phyloP scores from a whole-genome alignment of 2,113 vertebrate species.

The Solea senegalensis region DNA sequence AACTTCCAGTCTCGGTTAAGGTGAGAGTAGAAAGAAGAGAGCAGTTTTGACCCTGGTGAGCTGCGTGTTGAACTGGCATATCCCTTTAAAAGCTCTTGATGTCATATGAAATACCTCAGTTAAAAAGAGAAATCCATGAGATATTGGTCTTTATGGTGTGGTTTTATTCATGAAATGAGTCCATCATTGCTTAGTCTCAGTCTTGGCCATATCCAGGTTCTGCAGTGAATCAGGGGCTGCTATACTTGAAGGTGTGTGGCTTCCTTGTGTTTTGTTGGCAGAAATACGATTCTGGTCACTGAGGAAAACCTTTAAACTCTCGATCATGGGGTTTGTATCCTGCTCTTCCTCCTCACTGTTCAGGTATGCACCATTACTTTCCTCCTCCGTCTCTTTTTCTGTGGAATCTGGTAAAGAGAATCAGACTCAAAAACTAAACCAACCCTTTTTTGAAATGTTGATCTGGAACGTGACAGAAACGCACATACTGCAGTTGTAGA shows the following conservation, averaged over 20 bases:
- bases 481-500: slow-evolving; percentile 66
- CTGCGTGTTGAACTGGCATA: no score
- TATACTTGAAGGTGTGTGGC: background rate
- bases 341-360: background rate
- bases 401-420: background rate
- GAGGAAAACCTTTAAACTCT: background rate
- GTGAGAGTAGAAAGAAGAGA: no score
- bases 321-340: background rate
- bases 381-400: background rate
- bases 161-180: no score
- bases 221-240: background rate
- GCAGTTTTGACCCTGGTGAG: no score
- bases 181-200: no score
- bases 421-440: no score
- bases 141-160: no score
- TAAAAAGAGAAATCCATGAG: no score
- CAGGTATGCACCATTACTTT: background rate
- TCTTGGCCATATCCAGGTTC: background rate
- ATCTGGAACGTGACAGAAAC: no score
- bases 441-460: background rate
- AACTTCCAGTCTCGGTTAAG: no score
- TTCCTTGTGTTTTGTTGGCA: background rate
- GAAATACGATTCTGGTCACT: background rate
- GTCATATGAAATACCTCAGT: no score
- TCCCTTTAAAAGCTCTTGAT: no score